phyloP scores from a whole-genome alignment of 2,888 invertebrate genomes.

The Meganola albula region DNA sequence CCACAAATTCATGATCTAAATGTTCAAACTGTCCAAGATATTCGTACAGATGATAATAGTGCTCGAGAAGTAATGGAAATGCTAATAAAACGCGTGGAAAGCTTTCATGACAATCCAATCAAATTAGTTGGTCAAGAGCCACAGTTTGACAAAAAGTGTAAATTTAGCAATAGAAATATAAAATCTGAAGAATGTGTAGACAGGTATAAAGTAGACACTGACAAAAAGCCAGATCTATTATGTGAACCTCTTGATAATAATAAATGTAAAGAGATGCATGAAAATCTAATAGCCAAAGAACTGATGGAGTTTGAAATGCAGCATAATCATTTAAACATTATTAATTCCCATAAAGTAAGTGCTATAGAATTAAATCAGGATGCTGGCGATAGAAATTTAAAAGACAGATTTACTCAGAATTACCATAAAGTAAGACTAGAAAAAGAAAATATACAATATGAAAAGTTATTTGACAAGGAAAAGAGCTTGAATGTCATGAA shows the following conservation, averaged over 20 bases:
- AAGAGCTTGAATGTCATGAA: slow-evolving; percentile 29
- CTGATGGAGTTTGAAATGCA: slow-evolving; percentile 41
- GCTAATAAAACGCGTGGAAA: slow-evolving; percentile 39
- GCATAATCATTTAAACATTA: slow-evolving; percentile 41
- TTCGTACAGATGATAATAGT: slow-evolving; percentile 34
- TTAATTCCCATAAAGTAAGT: slow-evolving; percentile 39
- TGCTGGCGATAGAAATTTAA: slow-evolving; percentile 43
- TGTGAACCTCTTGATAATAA: slow-evolving; percentile 14
- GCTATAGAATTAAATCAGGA: slow-evolving; percentile 34
- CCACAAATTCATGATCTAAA: slow-evolving; percentile 8
- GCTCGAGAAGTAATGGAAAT: slow-evolving; percentile 40
- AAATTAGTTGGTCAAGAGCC: slow-evolving; percentile 23
- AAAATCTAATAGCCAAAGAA: slow-evolving; percentile 47
- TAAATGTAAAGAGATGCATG: slow-evolving; percentile 34
- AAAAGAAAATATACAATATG: slow-evolving; percentile 70
- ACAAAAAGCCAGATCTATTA: slow-evolving; percentile 25
- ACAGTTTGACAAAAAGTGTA: slow-evolving; percentile 32
- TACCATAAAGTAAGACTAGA: slow-evolving; percentile 45
- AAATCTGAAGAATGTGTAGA: slow-evolving; percentile 44
- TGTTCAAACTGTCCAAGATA: slow-evolving; percentile 6
- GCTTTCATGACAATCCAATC: slow-evolving; percentile 29
- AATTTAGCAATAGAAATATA: slow-evolving; percentile 39
- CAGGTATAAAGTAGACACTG: slow-evolving; percentile 35
- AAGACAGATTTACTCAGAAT: slow-evolving; percentile 42
- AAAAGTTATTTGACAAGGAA: slow-evolving; percentile 56